Evolutionary conservation across 2,113 vertebrate genomes (phyloP).

Genomic region (Catagonus wagneri): DNA sequence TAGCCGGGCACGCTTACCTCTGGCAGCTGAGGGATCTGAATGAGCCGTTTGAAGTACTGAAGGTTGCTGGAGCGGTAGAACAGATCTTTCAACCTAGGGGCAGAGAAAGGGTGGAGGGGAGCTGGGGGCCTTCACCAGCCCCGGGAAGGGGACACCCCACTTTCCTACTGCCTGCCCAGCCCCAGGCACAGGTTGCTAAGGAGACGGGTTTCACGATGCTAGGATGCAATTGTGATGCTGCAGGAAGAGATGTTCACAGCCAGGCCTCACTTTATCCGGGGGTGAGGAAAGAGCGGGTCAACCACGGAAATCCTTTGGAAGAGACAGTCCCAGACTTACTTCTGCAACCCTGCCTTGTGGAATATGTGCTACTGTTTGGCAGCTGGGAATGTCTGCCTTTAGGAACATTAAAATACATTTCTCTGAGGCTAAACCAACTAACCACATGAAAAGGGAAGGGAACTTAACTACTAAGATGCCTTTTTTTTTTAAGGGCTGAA

Average conservation of each 20-base stretch:
- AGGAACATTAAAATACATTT: background rate
- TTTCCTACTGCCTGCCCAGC: background rate
- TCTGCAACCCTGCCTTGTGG: background rate
- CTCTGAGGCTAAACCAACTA: background rate
- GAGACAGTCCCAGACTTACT: no score
- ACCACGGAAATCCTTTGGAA: background rate
- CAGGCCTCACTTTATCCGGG: background rate
- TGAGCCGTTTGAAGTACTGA: slow-evolving; percentile 98
- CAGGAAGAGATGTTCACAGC: background rate
- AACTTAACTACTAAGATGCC: background rate
- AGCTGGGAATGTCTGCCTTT: background rate
- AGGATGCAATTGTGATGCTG: slow-evolving; percentile 58
- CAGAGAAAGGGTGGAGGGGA: slow-evolving; percentile 30
- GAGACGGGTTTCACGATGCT: background rate
- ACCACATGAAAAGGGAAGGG: background rate
- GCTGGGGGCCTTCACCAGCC: background rate
- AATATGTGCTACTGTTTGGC: background rate
- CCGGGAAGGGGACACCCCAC: background rate
- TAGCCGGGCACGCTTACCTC: slow-evolving; percentile 89
- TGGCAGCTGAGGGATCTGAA: slow-evolving; percentile 98
- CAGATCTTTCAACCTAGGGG: slow-evolving; percentile 94
- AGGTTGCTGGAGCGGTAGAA: slow-evolving; percentile 99
- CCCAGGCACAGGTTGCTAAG: background rate
- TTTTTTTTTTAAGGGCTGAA: no score
- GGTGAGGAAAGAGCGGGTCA: background rate